phyloP scores from a whole-genome alignment of 2,888 invertebrate species.

The Limnephilus auricula region DNA sequence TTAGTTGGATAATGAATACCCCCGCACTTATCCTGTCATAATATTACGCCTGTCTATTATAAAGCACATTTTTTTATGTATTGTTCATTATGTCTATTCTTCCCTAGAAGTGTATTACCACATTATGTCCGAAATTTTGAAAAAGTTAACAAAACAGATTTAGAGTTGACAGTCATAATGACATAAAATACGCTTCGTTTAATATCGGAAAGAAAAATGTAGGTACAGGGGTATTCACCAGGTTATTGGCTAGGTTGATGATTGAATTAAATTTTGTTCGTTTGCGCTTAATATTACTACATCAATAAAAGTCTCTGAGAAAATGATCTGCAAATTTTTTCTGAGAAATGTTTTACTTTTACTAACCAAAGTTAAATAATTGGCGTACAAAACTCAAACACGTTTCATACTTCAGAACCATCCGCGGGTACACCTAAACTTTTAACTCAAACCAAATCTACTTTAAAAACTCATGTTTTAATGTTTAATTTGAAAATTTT shows the following conservation, averaged over 20 bases:
- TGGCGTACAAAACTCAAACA: background rate
- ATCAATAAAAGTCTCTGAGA: background rate
- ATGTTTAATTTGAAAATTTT: no score
- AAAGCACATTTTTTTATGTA: background rate
- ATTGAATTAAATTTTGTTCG: no score
- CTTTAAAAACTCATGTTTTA: background rate
- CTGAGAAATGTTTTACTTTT: background rate
- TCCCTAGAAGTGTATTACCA: background rate
- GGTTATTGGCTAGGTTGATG: no score
- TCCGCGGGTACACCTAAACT: background rate
- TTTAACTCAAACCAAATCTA: background rate
- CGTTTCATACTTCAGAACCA: background rate
- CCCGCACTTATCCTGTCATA: background rate
- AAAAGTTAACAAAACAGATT: background rate
- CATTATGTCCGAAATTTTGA: background rate
- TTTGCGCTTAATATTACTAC: background rate
- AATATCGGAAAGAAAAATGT: background rate
- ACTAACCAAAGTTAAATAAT: background rate
- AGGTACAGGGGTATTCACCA: no score
- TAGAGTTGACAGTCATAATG: background rate
- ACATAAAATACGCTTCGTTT: background rate
- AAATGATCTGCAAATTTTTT: background rate
- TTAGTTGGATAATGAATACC: background rate
- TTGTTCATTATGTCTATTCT: background rate
- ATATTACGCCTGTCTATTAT: background rate